Percentiles rank a stretch among this genome's conserved stretches.
Conservation (phyloP, 92 coral and sea anemone genomes). For the Palythoa grandiflora region DNA sequence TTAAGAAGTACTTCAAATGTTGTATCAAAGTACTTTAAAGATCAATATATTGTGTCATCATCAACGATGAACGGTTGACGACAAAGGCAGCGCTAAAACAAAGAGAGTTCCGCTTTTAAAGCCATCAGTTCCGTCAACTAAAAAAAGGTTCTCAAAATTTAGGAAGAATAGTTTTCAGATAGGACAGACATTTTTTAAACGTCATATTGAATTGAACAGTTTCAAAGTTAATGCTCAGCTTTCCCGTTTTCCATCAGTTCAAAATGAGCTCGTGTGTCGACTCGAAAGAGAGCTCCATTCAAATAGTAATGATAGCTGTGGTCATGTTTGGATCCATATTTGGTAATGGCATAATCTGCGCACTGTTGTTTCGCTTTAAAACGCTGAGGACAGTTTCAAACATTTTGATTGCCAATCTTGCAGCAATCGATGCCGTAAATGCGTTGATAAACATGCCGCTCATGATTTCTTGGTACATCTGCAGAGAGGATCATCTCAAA, state of each 20-base stretch:
- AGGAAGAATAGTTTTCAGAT: too few species aligned
- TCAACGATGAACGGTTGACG: too few species aligned
- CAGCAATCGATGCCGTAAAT: slow-evolving; percentile 78
- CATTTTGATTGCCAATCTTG: slow-evolving; percentile 78
- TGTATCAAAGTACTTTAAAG: too few species aligned
- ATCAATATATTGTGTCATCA: too few species aligned
- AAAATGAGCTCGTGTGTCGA: slow-evolving; percentile 44
- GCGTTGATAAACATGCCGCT: slow-evolving; percentile 82
- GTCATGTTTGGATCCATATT: slow-evolving; percentile 73
- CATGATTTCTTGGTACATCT: slow-evolving; percentile 59
- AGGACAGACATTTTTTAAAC: too few species aligned
- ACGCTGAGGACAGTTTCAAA: slow-evolving; percentile 86
- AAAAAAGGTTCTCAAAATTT: too few species aligned
- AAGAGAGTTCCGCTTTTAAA: too few species aligned
- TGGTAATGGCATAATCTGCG: slow-evolving; percentile 73
- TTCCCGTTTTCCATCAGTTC: neutral
- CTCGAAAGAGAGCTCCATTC: slow-evolving; percentile 41
- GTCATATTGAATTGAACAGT: too few species aligned
- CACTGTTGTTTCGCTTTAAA: slow-evolving; percentile 70
- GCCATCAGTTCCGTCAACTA: too few species aligned
- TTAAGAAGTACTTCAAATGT: too few species aligned
- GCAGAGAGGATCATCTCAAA: slow-evolving; percentile 64
- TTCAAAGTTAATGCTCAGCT: too few species aligned
- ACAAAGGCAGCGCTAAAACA: too few species aligned
- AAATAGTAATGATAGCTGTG: slow-evolving; percentile 58